Conservation (phyloP, 2,113 vertebrate species). For the Mixornis gularis region DNA sequence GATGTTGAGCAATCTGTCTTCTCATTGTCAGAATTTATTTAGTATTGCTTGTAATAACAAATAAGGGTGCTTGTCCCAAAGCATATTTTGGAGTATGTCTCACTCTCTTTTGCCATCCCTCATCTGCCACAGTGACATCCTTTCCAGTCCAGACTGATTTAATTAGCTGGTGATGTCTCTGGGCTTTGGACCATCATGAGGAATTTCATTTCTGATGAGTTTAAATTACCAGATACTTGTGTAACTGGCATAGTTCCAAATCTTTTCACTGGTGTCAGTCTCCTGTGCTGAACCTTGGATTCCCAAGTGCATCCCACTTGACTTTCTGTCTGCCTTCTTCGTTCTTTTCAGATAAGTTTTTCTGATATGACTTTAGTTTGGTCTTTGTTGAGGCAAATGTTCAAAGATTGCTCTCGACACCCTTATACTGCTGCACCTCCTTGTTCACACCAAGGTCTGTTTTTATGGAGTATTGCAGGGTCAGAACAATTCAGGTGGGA, state of each 20-base stretch:
- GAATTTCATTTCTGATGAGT: background rate
- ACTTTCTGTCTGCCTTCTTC: background rate
- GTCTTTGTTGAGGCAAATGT: rapidly evolving
- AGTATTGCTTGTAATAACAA: background rate
- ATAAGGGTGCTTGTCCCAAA: background rate
- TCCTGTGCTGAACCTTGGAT: background rate
- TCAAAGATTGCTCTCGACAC: background rate
- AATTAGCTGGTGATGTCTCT: background rate
- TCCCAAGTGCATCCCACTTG: background rate
- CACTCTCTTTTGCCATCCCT: background rate
- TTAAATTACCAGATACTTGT: background rate
- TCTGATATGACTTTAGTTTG: background rate
- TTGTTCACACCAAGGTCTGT: background rate
- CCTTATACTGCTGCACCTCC: background rate
- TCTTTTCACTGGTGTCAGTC: background rate
- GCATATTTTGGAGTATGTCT: background rate
- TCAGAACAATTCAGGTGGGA: background rate
- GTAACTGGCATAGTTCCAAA: background rate
- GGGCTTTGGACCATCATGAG: background rate
- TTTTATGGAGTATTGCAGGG: background rate
- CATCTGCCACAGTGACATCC: background rate
- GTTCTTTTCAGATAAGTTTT: background rate
- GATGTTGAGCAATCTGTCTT: background rate
- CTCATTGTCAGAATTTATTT: background rate
- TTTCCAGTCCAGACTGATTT: background rate